Evolutionary conservation across 2,888 invertebrate species (phyloP), one percentile per base, ranked within the genome.

Genomic region (Stegana nigrithorax): DNA sequence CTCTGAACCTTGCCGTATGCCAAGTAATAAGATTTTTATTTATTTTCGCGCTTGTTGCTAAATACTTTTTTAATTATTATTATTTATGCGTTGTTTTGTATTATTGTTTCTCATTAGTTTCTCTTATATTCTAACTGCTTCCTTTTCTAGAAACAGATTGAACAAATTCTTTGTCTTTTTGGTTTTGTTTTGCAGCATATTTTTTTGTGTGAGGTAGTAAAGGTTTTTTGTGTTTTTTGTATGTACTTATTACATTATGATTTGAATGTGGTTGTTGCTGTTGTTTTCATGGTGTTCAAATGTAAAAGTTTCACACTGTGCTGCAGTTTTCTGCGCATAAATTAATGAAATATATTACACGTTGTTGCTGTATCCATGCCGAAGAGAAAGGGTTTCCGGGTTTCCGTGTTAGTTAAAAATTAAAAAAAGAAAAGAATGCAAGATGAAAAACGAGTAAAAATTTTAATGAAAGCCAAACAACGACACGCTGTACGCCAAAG

Each of bases 221-320:
- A n/a, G n/a, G n/a, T n/a, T n/a, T n/a, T n/a, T n/a, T n/a, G n/a
- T n/a, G n/a, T n/a, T n/a, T n/a, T n/a, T n/a, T n/a, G n/a, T n/a
- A n/a, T n/a, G n/a, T 50, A 8, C 64, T 62, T 27, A 19, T 19
- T 50, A 39, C 29, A 59, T 63, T 64, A 64, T 68, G 58, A 63
- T 32, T 61, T 61, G 23, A 36, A 23, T 39, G 39, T 60, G 36
- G 53, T 27, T 32, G 14, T 14, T 10, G 19, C 14, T 66, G 65
- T 64, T 66, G 56, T 62, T 59, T 64, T 60, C 64, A 44, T 39
- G 59, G 19, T 56, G 55, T 60, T 62, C 42, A 63, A 67, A 67
- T 53, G 57, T 23, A 72, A 72, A 68, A 72, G 73, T 63, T 70
- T 73, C 79, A 81, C 58, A 80, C 80, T 80, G 80, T 70, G 80